Evolutionary conservation across 2,888 invertebrate genomes (phyloP).

Genomic region (Carcina quercana): DNA sequence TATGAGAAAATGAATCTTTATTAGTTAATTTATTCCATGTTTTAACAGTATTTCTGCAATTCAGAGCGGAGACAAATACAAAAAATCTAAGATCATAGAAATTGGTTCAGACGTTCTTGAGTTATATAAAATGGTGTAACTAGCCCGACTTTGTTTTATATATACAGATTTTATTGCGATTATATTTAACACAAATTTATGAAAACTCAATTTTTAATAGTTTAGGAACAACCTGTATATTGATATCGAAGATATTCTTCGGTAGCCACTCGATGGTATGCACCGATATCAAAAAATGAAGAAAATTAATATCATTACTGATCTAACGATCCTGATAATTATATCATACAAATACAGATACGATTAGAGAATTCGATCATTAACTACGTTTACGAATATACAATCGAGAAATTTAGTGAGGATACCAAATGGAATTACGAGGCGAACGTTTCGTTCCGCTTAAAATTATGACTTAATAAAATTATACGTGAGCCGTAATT

Average conservation of each 20-base stretch:
- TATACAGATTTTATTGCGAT: too few species aligned
- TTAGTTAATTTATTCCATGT: too few species aligned
- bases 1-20: too few species aligned
- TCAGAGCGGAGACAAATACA: too few species aligned
- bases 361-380: conserved; percentile 21
- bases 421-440: conserved; percentile 36
- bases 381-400: conserved; percentile 28
- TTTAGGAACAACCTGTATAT: too few species aligned
- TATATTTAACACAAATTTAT: too few species aligned
- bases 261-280: conserved; percentile 13
- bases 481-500: conserved; percentile 45
- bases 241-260: conserved; percentile 18
- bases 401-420: conserved; percentile 35
- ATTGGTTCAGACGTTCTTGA: too few species aligned
- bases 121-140: too few species aligned
- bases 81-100: too few species aligned
- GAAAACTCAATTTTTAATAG: too few species aligned
- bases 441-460: conserved; percentile 47
- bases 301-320: conserved; percentile 19
- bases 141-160: too few species aligned
- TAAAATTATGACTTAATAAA: conserved; percentile 62
- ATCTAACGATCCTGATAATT: conserved; percentile 24
- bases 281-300: conserved; percentile 15
- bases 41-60: too few species aligned
- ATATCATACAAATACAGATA: conserved; percentile 22